Base-by-base conservation (phyloP, 2,113 vertebrate species). In the Pyxicephalus adspersus region DNA sequence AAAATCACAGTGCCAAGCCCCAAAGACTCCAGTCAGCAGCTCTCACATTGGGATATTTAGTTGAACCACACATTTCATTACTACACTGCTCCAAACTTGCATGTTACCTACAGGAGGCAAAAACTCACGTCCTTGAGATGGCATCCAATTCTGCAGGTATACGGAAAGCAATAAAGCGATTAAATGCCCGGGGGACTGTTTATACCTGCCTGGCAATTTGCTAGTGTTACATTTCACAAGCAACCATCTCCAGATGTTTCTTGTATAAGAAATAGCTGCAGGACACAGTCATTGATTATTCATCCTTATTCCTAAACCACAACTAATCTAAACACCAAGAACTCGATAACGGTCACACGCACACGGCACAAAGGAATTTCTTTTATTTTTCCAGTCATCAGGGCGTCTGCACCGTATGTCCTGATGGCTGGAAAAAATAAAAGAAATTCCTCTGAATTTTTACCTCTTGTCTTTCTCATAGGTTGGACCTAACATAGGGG, bases 211-310 rank as follows among this genome's bases (percentile, higher is more conserved):
- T 81, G 79, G 79, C 70, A 64, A 26, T 19, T 7, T 19, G 29
- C 79, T 60, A 73, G 60, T 11, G 70, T 29, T 23, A n/a, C 74
- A 74, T 81, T 65, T 81, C 74, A 65, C 79, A 38, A 25, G 28
- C 68, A 22, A 64, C 70, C 65, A 65, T 74, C 60, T 81, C 68
- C 79, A 74, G 79, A 81, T 73, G 79, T 81, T 81, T 45, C 50
- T 57, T 81, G 74, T 74, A 81, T 81, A 70, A 74, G 70, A 22
- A 74, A 81, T 57, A 26, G 68, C 79, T 74, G 61, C 79, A 55
- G 79, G 79, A 81, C 79, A 74, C 58, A n/a, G 64, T 74, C 70
- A 57, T 38, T 74, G 79, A 74, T 65, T 81, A 81, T 81, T 81
- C 66, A 80, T 61, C 31, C 77, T 17, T 51, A 50, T 80, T 71